A percentile compares a stretch with the other conserved stretches of the same genome.
Conservation (phyloP, 2,113 vertebrate species). For the Meles meles region DNA sequence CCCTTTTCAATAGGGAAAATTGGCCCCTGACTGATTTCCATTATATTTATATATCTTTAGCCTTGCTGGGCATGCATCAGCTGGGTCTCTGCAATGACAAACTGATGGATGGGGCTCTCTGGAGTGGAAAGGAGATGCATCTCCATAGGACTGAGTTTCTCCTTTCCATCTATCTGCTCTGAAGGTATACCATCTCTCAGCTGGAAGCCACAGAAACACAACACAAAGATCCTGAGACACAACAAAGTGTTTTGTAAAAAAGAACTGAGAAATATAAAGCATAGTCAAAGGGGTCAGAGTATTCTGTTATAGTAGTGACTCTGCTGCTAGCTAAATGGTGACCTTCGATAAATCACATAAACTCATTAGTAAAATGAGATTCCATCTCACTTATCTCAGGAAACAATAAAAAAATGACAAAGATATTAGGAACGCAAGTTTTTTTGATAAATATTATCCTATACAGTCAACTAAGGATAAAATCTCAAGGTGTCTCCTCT, state of each 20-base stretch:
- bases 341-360: not conserved
- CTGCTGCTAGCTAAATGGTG: not conserved
- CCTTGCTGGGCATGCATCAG: not conserved
- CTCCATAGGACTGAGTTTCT: not conserved
- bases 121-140: not conserved
- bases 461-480: not conserved
- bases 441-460: not conserved
- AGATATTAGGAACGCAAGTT: not conserved
- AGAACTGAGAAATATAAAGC: not conserved
- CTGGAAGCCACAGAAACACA: not conserved
- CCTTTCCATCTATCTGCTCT: not conserved
- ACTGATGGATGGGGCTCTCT: not conserved
- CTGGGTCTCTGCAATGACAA: not conserved
- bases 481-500: not conserved
- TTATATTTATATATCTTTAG: conserved; percentile 27
- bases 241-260: not conserved
- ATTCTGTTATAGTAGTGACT: not conserved
- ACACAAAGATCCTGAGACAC: not conserved
- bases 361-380: not conserved
- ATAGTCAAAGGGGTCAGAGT: not conserved
- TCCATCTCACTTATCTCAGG: not conserved
- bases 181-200: not conserved
- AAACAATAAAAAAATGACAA: not conserved
- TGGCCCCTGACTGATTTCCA: conserved; percentile 63
- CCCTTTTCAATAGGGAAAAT: conserved; percentile 55